Evolutionary conservation across 2,113 vertebrate species (phyloP), one percentile per base, ranked within the genome.

Genomic region (Platichthys stellatus): DNA sequence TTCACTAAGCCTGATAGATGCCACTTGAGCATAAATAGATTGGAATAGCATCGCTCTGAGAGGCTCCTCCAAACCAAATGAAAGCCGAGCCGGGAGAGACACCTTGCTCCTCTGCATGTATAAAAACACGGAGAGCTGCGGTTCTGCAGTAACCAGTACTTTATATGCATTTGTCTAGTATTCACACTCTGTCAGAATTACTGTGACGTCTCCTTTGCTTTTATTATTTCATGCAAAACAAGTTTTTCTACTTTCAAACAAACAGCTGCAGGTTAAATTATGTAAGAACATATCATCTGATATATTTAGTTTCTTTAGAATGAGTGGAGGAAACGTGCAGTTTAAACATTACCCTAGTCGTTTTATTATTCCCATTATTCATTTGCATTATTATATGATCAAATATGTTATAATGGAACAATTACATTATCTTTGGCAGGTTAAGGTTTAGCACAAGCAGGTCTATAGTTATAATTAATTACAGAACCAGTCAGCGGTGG

Each of bases 1-100:
- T 85, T 74, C 78, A 15, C 82, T 63, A 53, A 38, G 80, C 82
- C 86, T 70, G 83, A 77, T 86, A 86, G 87, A 91, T 89, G 83
- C 73, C 82, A 80, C 90, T 93, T 82, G 74, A 90, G 86, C 85
- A 90, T 82, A 90, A 92, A 92, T 90, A 91, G 92, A 91, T 78
- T 83, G 86, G 74, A 89, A 83, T 66, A 82, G 79, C 80, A 72
- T 38, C 62, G 73, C 78, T 82, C 15, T 31, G 66, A 92, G 86
- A 70, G 31, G 84, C 79, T 51, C 74, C 87, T 89, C 72, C 38
- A 88, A 84, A 87, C 21, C 49, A 81, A 87, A 92, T 86, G 76
- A 84, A 80, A 82, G 83, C 76, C 65, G 71, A 80, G 21, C 59
- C 57, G 72, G 81, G 74, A 84, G 77, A 81, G 68, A 87, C 76